Evolutionary conservation across 2,797 vertebrate genomes (phyloP).

Genomic region (Siniperca obscura): DNA sequence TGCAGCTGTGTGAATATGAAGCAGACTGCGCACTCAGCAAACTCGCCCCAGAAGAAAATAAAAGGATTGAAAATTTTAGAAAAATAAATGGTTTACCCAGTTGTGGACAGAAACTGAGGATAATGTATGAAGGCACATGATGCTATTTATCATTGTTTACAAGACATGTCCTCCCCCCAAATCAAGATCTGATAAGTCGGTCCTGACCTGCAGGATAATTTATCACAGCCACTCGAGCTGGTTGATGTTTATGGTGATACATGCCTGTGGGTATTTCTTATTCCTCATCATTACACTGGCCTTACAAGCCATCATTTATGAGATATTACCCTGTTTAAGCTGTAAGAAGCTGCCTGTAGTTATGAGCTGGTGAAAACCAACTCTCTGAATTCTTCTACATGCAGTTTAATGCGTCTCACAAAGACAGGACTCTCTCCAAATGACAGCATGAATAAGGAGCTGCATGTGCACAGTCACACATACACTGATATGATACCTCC

Average conservation of each 20-base stretch:
- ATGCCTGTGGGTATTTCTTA: conserved; percentile 68
- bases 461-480: conserved; percentile 2
- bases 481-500: neutral
- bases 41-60: conserved; percentile 33
- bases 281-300: conserved; percentile 71
- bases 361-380: conserved; percentile 15
- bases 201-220: conserved; percentile 67
- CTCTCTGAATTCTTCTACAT: conserved; percentile 4
- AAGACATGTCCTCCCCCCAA: conserved; percentile 61
- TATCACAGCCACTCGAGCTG: conserved; percentile 62
- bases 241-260: conserved; percentile 77
- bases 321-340: conserved; percentile 55
- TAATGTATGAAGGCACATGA: conserved; percentile 46
- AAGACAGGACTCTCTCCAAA: neutral
- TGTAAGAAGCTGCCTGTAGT: conserved; percentile 31
- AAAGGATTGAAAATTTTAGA: neutral
- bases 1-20: conserved; percentile 41
- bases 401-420: neutral
- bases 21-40: conserved; percentile 20
- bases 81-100: conserved; percentile 36
- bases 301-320: conserved; percentile 61
- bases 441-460: neutral
- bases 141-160: conserved; percentile 73
- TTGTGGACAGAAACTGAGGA: conserved; percentile 47
- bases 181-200: conserved; percentile 71